A percentile compares a stretch with the other conserved stretches of the same genome.
Evolutionary conservation across 2,113 vertebrate species (phyloP).

Genomic region (Aspidoscelis tigris): DNA sequence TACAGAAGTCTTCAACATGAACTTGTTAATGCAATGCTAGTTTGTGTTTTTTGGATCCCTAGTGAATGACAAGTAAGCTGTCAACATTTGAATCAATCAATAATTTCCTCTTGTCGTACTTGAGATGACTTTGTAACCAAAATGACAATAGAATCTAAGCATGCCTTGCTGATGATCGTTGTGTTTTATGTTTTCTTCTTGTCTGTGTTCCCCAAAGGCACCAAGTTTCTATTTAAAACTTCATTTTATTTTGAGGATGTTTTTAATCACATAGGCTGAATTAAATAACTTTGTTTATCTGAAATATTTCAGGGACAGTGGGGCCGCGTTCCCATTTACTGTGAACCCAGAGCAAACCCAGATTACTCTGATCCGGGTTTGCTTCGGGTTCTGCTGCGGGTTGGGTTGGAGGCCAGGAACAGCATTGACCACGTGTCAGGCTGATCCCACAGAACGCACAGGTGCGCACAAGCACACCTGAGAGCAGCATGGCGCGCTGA

Average conservation of each 20-base stretch:
- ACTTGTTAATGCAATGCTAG: conserved; percentile 19
- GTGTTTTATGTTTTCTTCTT: conserved; percentile 8
- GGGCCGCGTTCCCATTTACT: too few species aligned
- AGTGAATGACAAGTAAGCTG: conserved; percentile 52
- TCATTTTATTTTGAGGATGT: neutral
- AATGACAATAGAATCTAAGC: conserved; percentile 52
- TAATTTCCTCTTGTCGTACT: conserved; percentile 54
- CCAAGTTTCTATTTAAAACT: conserved; percentile 8
- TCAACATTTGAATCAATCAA: conserved; percentile 62
- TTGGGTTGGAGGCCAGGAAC: too few species aligned
- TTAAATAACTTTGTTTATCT: too few species aligned
- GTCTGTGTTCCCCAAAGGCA: conserved; percentile 9
- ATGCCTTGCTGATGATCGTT: conserved; percentile 31
- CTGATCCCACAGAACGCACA: too few species aligned
- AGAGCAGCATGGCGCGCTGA: too few species aligned
- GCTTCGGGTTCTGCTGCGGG: too few species aligned
- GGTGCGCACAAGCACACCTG: too few species aligned
- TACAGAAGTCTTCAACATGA: conserved; percentile 13
- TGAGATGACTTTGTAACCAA: conserved; percentile 52
- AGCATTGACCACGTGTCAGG: too few species aligned
- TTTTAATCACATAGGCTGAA: too few species aligned
- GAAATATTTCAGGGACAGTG: too few species aligned
- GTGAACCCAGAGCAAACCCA: too few species aligned
- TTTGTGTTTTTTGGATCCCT: conserved; percentile 44
- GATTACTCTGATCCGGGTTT: too few species aligned